A percentile compares a stretch with the other conserved stretches of the same genome.
Conservation (phyloP, 2,797 vertebrate genomes). For the Cryptoprocta ferox region DNA sequence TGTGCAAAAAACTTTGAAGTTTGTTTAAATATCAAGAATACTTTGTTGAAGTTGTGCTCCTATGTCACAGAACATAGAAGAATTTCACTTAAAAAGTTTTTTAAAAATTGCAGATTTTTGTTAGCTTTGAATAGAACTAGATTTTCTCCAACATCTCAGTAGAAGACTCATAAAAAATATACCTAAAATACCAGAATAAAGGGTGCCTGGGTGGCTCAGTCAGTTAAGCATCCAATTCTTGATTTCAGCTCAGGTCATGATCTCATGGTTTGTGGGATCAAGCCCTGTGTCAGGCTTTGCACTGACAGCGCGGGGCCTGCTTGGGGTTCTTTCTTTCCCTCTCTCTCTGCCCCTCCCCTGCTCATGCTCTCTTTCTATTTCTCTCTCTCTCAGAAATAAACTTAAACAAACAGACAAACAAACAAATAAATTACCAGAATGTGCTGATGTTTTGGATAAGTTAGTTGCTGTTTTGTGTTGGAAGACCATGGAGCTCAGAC, state of each 20-base stretch:
- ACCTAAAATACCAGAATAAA: not conserved
- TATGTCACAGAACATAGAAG: not conserved
- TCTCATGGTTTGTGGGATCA: no score
- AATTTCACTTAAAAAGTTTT: not conserved
- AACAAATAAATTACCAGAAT: not conserved
- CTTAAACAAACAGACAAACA: no score
- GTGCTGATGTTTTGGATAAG: not conserved
- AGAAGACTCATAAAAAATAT: not conserved
- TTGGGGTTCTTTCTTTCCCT: no score
- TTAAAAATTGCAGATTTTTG: not conserved
- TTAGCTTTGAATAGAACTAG: not conserved
- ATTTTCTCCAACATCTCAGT: not conserved
- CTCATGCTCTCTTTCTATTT: no score
- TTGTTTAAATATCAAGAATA: not conserved
- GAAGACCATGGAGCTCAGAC: not conserved
- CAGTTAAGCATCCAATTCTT: no score
- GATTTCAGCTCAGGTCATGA: no score
- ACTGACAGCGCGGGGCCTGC: no score
- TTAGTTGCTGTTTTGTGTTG: not conserved
- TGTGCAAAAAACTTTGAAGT: not conserved
- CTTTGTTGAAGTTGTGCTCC: not conserved
- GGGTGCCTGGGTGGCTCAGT: no score
- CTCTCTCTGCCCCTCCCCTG: no score
- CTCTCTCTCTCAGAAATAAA: no score
- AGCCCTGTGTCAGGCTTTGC: no score